A percentile compares a stretch with the other conserved stretches of the same genome.
These are phyloP conservation scores for Nesidiocoris tenuis DNA, from an alignment of 2,888 invertebrate genomes.

Conservation along the genomic window DNA sequence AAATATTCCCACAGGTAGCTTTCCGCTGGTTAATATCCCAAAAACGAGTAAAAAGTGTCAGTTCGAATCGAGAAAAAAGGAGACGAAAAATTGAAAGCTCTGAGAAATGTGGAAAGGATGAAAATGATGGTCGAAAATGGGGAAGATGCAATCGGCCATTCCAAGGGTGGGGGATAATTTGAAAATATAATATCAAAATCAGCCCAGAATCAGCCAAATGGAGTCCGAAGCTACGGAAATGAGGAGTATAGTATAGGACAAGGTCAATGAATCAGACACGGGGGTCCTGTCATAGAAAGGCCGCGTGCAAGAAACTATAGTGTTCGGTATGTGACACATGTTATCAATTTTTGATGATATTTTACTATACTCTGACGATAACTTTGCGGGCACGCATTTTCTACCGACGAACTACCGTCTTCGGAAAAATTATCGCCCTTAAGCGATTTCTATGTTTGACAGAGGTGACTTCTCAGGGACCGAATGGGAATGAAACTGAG, in stretches of 20 bases:
- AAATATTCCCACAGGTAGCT: too few relatives aligned
- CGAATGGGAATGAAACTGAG: background rate
- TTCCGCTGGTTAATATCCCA: too few relatives aligned
- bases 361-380: too few relatives aligned
- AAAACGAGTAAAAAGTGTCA: background rate
- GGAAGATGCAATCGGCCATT: constrained; percentile 15
- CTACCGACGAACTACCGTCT: background rate
- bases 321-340: constrained; percentile 44
- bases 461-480: constrained; percentile 40
- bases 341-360: too few relatives aligned
- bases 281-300: constrained; percentile 6
- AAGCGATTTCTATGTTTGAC: constrained; percentile 19
- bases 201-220: constrained; percentile 10
- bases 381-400: background rate
- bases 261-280: constrained; percentile 22
- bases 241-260: constrained; percentile 5
- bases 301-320: constrained; percentile 23
- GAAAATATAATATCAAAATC: background rate
- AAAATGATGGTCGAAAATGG: background rate
- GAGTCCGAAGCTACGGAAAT: constrained; percentile 3
- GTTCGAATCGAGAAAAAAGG: background rate
- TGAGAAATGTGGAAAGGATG: background rate
- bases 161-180: constrained; percentile 10
- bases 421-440: constrained; percentile 2
- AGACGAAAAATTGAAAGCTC: constrained; percentile 10